These are phyloP conservation scores for Kuschelorhynchus macadamiae DNA, from an alignment of 2,888 invertebrate species.

Conservation along the genomic window DNA sequence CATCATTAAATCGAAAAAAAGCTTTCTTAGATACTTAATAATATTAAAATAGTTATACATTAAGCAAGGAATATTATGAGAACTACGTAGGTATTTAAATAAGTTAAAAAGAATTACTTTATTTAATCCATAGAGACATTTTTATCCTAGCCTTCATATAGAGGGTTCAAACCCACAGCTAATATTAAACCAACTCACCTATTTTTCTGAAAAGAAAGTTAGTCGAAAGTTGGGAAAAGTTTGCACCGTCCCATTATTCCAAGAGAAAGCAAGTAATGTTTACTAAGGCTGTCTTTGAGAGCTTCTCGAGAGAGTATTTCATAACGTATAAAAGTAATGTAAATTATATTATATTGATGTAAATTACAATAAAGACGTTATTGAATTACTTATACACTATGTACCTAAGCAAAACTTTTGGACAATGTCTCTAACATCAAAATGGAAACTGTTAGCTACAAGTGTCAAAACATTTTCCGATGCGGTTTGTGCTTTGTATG, in stretches of 20 bases:
- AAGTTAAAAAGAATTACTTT: not conserved
- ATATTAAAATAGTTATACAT: too few relatives aligned
- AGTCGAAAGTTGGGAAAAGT: constrained; percentile 20
- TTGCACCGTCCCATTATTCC: constrained; percentile 31
- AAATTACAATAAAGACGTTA: too few relatives aligned
- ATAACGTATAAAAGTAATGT: too few relatives aligned
- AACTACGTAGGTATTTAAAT: not conserved
- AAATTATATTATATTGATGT: too few relatives aligned
- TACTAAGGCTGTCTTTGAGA: constrained; percentile 28
- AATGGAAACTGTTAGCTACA: too few relatives aligned
- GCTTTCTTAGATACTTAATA: too few relatives aligned
- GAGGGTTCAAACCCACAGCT: constrained; percentile 25
- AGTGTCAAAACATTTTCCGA: too few relatives aligned
- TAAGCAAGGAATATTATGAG: not conserved
- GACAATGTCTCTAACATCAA: too few relatives aligned
- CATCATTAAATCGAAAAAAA: too few relatives aligned
- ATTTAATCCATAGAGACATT: constrained; percentile 15
- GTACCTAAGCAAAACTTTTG: too few relatives aligned
- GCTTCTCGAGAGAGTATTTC: not conserved
- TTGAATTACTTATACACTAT: too few relatives aligned
- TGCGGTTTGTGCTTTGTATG: too few relatives aligned
- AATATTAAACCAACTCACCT: constrained; percentile 36
- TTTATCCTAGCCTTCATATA: constrained; percentile 16
- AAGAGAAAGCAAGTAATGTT: constrained; percentile 34
- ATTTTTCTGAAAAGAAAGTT: constrained; percentile 41